phyloP scores from a whole-genome alignment of 2,797 vertebrate genomes.

The Sorex maritimensis region DNA sequence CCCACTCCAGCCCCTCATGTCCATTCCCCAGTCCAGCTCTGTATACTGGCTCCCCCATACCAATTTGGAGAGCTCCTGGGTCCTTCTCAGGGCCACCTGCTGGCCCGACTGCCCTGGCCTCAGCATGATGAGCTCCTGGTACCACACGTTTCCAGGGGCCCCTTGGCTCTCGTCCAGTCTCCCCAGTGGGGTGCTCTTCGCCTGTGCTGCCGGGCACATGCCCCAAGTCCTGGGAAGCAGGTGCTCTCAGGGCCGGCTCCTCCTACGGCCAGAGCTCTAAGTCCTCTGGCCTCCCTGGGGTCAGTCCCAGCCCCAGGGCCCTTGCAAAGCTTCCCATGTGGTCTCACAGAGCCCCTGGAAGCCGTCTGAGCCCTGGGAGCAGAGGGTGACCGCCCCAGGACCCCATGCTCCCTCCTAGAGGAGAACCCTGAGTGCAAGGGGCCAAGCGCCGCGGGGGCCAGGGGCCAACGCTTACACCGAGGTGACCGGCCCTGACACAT shows the following conservation, averaged over 20 bases:
- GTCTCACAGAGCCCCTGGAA: not conserved
- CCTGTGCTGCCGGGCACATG: rapidly evolving
- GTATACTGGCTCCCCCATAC: not conserved
- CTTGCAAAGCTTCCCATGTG: not conserved
- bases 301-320: not conserved
- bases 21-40: no score
- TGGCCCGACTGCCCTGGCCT: not conserved
- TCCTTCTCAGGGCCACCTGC: slow-evolving; percentile 51
- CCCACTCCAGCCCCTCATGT: no score
- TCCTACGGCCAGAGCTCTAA: not conserved
- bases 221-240: not conserved
- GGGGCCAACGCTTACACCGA: not conserved
- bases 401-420: no score
- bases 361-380: not conserved
- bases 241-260: not conserved
- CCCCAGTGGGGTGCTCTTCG: rapidly evolving
- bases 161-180: not conserved
- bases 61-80: not conserved
- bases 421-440: no score
- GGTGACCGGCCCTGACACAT: not conserved
- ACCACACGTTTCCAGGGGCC: not conserved
- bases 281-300: not conserved
- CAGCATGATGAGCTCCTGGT: slow-evolving; percentile 2
- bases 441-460: not conserved
- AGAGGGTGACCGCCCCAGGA: not conserved